Percentiles rank a stretch among this genome's conserved stretches.
Conservation (phyloP, 2,797 vertebrate species). For the Fistularia commersonii region DNA sequence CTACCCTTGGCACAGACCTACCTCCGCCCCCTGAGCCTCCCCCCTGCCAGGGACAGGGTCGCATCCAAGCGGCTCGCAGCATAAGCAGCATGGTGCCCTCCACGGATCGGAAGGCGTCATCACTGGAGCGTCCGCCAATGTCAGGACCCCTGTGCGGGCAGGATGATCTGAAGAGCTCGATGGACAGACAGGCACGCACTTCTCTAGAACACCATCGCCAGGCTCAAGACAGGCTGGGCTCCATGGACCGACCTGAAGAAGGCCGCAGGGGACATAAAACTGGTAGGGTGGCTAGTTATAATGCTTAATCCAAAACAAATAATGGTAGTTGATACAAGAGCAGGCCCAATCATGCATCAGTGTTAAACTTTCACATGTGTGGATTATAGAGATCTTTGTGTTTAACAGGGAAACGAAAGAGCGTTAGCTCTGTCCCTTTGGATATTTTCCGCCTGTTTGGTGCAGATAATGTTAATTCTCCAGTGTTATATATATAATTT, state of each 20-base stretch:
- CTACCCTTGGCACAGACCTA: conserved; percentile 81
- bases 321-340: neutral
- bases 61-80: conserved; percentile 80
- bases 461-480: too few relatives aligned
- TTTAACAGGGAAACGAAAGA: too few relatives aligned
- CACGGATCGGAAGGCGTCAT: conserved; percentile 88
- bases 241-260: conserved; percentile 87
- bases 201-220: conserved; percentile 89
- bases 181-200: conserved; percentile 86
- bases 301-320: neutral
- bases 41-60: conserved; percentile 87
- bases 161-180: conserved; percentile 88
- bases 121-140: conserved; percentile 89
- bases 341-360: too few relatives aligned
- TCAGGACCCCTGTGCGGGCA: conserved; percentile 71
- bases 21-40: conserved; percentile 98
- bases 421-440: too few relatives aligned
- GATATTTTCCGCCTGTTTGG: too few relatives aligned
- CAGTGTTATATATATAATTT: too few relatives aligned
- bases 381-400: too few relatives aligned
- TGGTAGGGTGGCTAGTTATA: conserved; percentile 52
- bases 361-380: too few relatives aligned
- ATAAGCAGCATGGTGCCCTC: conserved; percentile 73
- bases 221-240: conserved; percentile 90
- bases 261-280: conserved; percentile 86